These are phyloP conservation scores for Lymantria monacha DNA, from an alignment of 2,888 invertebrate species.

Conservation along the genomic window DNA sequence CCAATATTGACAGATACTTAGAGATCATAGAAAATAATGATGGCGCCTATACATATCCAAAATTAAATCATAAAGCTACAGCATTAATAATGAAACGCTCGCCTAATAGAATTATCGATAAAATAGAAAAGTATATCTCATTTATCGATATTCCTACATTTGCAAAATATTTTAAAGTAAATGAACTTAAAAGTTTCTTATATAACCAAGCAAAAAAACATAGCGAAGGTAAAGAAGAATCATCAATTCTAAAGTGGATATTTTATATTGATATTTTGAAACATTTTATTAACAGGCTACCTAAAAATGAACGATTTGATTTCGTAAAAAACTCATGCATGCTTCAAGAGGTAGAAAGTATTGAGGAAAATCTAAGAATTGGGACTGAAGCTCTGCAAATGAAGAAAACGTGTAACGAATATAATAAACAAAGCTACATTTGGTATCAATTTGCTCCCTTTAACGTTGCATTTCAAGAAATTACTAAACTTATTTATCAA, in stretches of 20 bases:
- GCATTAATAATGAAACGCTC: constrained; percentile 50
- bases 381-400: constrained; percentile 23
- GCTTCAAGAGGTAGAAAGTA: constrained; percentile 34
- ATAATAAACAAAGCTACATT: constrained; percentile 26
- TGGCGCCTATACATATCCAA: constrained; percentile 12
- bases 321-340: constrained; percentile 55
- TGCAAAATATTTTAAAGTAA: constrained; percentile 47
- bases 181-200: constrained; percentile 50
- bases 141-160: constrained; percentile 51
- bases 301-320: constrained; percentile 46
- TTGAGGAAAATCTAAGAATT: constrained; percentile 15
- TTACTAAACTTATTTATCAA: constrained; percentile 21
- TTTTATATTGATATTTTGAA: constrained; percentile 38
- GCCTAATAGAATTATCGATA: constrained; percentile 44
- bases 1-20: constrained; percentile 47
- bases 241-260: constrained; percentile 21
- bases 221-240: constrained; percentile 3
- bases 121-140: constrained; percentile 45
- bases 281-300: constrained; percentile 47
- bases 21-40: constrained; percentile 39
- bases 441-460: constrained; percentile 62
- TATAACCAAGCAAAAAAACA: constrained; percentile 32
- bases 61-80: constrained; percentile 50
- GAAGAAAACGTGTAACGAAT: constrained; percentile 20
- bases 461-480: constrained; percentile 47